phyloP scores from a whole-genome alignment of 2,888 invertebrate species.

The Microplitis manilae region DNA sequence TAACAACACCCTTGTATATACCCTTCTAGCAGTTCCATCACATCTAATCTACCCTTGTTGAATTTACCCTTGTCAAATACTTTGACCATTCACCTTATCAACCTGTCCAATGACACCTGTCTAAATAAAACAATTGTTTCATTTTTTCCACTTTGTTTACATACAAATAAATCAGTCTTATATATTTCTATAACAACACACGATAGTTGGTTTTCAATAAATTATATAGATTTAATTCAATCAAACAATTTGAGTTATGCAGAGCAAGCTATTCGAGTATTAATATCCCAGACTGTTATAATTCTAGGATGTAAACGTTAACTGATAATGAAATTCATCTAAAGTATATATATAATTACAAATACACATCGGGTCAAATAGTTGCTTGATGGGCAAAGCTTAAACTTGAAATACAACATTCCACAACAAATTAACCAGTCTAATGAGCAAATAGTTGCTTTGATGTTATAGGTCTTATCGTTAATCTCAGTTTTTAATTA shows the following conservation, averaged over 20 bases:
- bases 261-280: not conserved
- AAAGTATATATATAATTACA: conserved; percentile 1
- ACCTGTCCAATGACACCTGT: not conserved
- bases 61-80: not conserved
- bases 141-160: not conserved
- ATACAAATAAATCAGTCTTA: no score
- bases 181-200: no score
- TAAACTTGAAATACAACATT: not conserved
- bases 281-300: not conserved
- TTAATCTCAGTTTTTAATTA: not conserved
- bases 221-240: not conserved
- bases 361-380: not conserved
- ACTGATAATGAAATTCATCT: not conserved
- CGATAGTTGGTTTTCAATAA: no score
- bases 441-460: not conserved
- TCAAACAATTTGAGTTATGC: not conserved
- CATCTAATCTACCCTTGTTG: not conserved
- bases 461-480: not conserved
- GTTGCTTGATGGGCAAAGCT: not conserved
- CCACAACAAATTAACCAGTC: not conserved
- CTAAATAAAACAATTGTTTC: not conserved
- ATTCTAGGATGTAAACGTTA: not conserved
- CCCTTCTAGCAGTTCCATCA: not conserved
- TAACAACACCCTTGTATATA: not conserved
- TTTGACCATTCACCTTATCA: not conserved